phyloP scores from a whole-genome alignment of 1,140 invertebrate species.

The Penaeus vannamei region DNA sequence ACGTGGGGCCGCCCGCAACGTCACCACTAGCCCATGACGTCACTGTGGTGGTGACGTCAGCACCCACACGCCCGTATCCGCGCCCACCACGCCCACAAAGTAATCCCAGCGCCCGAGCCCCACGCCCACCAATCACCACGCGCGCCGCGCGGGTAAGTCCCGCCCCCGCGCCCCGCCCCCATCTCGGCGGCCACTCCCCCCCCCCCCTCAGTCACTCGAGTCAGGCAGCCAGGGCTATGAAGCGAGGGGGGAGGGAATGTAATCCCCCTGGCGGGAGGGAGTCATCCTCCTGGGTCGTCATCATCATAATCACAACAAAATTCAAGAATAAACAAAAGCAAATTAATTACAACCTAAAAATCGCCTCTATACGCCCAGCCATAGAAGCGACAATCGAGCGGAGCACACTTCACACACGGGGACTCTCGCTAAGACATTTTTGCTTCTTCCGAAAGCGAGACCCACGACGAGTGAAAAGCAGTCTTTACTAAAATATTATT shows the following conservation, averaged over 20 bases:
- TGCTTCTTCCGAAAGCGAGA: neutral
- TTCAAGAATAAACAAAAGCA: conserved; percentile 43
- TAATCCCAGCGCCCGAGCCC: conserved; percentile 37
- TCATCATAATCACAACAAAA: conserved; percentile 55
- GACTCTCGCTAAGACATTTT: neutral
- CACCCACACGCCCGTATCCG: conserved; percentile 59
- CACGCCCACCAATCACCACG: conserved; percentile 60
- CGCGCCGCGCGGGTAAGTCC: conserved; percentile 52
- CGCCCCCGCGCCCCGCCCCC: conserved; percentile 57
- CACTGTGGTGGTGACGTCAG: conserved; percentile 49
- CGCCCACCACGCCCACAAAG: conserved; percentile 59
- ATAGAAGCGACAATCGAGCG: conserved; percentile 49
- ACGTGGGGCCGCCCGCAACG: conserved; percentile 58
- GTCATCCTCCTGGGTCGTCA: conserved; percentile 49
- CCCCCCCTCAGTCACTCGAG: conserved; percentile 6
- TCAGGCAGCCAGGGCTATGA: conserved; percentile 45
- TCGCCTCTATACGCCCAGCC: neutral
- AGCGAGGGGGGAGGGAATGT: conserved; percentile 30
- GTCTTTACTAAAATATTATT: conserved; percentile 18
- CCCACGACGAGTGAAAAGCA: neutral
- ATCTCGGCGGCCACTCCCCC: neutral
- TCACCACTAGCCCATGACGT: conserved; percentile 51
- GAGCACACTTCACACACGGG: no score
- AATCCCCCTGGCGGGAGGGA: conserved; percentile 46
- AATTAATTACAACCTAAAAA: conserved; percentile 29